Base-by-base conservation (phyloP, 2,797 vertebrate genomes). In the Gouania willdenowi region DNA sequence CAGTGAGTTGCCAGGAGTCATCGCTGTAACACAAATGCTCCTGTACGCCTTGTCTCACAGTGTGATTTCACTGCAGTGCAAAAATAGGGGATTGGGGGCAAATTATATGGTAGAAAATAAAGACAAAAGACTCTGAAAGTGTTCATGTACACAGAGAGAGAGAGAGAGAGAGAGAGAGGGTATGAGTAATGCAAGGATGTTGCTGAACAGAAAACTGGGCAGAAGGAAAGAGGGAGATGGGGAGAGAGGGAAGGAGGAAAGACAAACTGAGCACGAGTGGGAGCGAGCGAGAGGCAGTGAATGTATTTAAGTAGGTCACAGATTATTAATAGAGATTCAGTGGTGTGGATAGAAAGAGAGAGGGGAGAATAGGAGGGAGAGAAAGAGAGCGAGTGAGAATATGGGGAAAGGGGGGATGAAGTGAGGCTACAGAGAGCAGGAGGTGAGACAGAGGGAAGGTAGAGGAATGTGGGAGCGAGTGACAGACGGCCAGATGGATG, bases 271-370 rank as follows among this genome's bases (percentile, higher is more conserved):
- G 45, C 53, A 61, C 71, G 64, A 42, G 46, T 30, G 65, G 74
- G 71, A 35, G 53, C 58, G 73, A 57, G 69, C 71, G 79, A 82
- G 77, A 61, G 69, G 78, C 74, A 81, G 77, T 77, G 81, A 88
- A 83, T 86, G 88, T 84, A 83, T 88, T 89, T 86, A 89, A 88
- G 82, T 89, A 89, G 88, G 88, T 89, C 89, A 91, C 85, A 85
- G 86, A 88, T 89, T 91, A 90, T 89, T 89, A 89, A 87, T 89
- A 89, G 88, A 86, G 88, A 88, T 87, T 79, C 84, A 88, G 78
- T 80, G 80, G 80, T 65, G 77, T 85, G 84, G 86, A 86, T 78
- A 73, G 85, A 88, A 84, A 83, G 83, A 75, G 81, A 71, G 60
- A 66, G 30, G 6, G 48, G 42, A 52, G 64, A 18, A 55, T 42